A percentile compares a stretch with the other conserved stretches of the same genome.
Conservation (phyloP, 2,113 vertebrate genomes). For the Peromyscus polionotus region DNA sequence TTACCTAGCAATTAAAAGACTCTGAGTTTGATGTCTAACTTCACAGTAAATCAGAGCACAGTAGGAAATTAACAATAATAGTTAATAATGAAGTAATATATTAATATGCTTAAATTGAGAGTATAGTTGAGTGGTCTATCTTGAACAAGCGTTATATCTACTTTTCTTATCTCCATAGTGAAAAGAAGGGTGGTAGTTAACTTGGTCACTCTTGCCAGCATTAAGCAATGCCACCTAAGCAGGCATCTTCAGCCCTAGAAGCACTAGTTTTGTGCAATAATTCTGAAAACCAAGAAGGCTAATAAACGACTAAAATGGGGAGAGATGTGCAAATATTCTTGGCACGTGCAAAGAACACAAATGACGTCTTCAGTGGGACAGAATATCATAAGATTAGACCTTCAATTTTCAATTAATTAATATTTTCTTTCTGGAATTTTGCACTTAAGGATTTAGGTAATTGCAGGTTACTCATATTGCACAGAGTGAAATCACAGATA, state of each 20-base stretch:
- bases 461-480: not conserved
- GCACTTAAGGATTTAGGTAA: too few relatives aligned
- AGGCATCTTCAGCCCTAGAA: not conserved
- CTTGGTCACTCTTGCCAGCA: not conserved
- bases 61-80: not conserved
- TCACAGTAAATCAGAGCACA: not conserved
- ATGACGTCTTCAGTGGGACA: not conserved
- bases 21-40: not conserved
- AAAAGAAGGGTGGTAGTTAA: not conserved
- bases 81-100: not conserved
- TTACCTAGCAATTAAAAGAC: not conserved
- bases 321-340: not conserved
- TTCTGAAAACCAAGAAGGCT: not conserved
- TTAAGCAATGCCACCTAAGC: too few relatives aligned
- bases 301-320: not conserved
- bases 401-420: not conserved
- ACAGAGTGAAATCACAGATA: not conserved
- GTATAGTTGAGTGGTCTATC: not conserved
- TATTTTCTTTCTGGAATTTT: not conserved
- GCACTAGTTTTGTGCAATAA: not conserved
- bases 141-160: not conserved
- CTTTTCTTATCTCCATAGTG: not conserved
- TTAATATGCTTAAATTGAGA: not conserved
- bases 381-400: not conserved
- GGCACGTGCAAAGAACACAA: not conserved